Base-by-base conservation (phyloP, 2,797 vertebrate species). In the Microchirus variegatus region DNA sequence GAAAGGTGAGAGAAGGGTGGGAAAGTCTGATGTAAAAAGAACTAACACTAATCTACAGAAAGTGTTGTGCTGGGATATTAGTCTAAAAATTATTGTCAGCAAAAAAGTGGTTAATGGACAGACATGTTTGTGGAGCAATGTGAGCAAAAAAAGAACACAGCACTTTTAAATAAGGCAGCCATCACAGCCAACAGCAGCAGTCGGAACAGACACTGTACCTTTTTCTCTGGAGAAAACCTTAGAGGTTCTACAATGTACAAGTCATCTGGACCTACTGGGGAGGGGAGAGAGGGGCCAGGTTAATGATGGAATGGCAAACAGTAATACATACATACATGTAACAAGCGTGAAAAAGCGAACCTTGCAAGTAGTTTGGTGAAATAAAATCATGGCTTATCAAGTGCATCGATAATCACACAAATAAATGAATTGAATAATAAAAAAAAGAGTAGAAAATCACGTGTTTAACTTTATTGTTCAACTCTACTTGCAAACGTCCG, bases 161-260 rank as follows among this genome's bases (percentile, higher is more conserved):
- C 55, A 87, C 63, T 73, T 59, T 26, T 2, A 75, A 55, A 66
- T 66, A 80, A 47, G 19, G 37, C 77, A 64, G 84, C 83, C 90
- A 82, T 87, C 82, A 86, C 79, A 69, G 84, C 82, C 90, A 84
- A 87, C 81, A 86, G 80, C 68, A 83, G 75, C 76, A 70, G 82
- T 69, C 56, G 59, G 70, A 67, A 82, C 85, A 78, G 65, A 82
- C 87, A 90, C 78, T 38, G 60, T 96, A 99, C 97, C 96, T 99
- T 99, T 96, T 98, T 99, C 91, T 98, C 97, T 88, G 97, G 97
- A 86, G 97, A 96, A 93, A 99, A 99, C 91, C 95, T 98, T 92
- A 99, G 93, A 67, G 97, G 98, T 92, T 99, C 97, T 90, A 99
- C 96, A 92, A 99, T 99, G 93, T 96, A 99, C 90, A 99, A 94